phyloP scores from a whole-genome alignment of 1,140 invertebrate genomes.

The Pogonomyrmex barbatus region DNA sequence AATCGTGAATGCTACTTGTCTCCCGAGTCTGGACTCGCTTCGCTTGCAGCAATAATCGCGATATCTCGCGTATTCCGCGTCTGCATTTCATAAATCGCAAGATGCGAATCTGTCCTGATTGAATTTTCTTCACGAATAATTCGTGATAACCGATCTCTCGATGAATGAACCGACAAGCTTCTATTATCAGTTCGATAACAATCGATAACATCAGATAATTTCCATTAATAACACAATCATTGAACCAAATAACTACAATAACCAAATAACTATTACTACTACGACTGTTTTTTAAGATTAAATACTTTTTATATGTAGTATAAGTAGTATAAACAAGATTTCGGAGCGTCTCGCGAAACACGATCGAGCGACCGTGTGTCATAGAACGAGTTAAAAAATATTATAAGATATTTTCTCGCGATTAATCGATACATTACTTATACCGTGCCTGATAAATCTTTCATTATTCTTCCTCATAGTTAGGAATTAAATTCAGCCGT shows the following conservation, averaged over 20 bases:
- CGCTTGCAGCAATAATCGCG: slow-evolving; percentile 19
- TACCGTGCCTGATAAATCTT: slow-evolving; percentile 51
- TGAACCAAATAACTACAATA: slow-evolving; percentile 1
- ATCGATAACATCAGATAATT: slow-evolving; percentile 17
- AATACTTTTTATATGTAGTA: too few relatives aligned
- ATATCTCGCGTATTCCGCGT: neutral
- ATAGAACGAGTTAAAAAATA: slow-evolving; percentile 16
- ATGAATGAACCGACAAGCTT: neutral
- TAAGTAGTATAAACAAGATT: neutral
- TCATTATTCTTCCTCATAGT: slow-evolving; percentile 43
- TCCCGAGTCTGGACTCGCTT: neutral
- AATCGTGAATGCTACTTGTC: slow-evolving; percentile 29
- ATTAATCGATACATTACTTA: slow-evolving; percentile 50
- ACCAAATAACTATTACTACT: neutral
- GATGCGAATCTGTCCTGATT: neutral
- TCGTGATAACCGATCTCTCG: neutral
- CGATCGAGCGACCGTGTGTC: slow-evolving; percentile 17
- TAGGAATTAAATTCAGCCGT: slow-evolving; percentile 4
- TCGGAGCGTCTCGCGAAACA: neutral
- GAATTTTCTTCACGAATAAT: neutral
- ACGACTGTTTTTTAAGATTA: neutral
- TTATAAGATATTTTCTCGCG: slow-evolving; percentile 27
- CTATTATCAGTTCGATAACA: neutral
- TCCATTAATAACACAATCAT: neutral
- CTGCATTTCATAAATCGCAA: neutral